These are phyloP conservation scores for Anas acuta DNA, from an alignment of 2,797 vertebrate species.

Conservation along the genomic window DNA sequence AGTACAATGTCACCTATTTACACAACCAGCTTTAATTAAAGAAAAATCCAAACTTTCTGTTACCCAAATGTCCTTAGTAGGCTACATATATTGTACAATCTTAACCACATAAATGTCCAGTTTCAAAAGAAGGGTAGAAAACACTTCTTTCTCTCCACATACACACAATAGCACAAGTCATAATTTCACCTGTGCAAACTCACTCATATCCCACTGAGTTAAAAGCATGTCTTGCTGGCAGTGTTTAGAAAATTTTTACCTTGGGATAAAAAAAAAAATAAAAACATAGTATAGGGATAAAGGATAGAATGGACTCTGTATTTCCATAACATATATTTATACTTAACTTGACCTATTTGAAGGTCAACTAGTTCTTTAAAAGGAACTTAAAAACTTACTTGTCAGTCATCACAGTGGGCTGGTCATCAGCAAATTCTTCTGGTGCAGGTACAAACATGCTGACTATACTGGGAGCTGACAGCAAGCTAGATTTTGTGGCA, in stretches of 20 bases:
- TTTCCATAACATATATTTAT: background rate
- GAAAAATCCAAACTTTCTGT: background rate
- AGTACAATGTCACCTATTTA: background rate
- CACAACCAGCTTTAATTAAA: background rate
- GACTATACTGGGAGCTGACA: conserved; percentile 96
- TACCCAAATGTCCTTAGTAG: background rate
- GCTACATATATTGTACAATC: too few species aligned
- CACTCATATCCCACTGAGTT: background rate
- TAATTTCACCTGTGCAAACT: background rate
- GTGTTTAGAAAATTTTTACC: background rate
- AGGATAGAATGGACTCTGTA: background rate
- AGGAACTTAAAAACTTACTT: conserved; percentile 80
- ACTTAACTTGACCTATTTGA: background rate
- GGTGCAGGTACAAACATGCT: conserved; percentile 99
- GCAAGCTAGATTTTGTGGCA: conserved; percentile 94
- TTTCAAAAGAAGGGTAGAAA: background rate
- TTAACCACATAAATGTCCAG: background rate
- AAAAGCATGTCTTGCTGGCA: background rate
- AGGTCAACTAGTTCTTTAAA: conserved; percentile 12
- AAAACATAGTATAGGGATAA: background rate
- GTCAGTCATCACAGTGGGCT: conserved; percentile 94
- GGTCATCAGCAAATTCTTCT: conserved; percentile 98
- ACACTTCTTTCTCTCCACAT: background rate
- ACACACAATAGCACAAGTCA: background rate
- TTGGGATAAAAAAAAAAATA: background rate